Base-by-base conservation (phyloP, 2,113 vertebrate species). In the Alaudala cheleensis region DNA sequence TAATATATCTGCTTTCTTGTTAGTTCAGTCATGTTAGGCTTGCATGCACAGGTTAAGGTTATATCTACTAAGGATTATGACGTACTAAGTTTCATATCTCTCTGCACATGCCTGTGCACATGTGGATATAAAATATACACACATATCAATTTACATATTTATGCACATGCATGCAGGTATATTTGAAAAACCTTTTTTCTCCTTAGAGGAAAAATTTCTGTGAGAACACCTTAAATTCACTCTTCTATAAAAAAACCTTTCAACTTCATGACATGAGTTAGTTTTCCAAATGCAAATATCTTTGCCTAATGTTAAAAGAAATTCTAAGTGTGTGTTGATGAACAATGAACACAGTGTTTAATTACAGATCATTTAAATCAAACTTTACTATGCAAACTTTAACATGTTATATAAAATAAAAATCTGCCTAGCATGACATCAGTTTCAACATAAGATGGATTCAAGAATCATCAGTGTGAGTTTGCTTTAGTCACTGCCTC, bases 1-100 rank as follows among this genome's bases (percentile, higher is more conserved):
- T 97, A 97, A 97, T 70, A 84, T 45, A 96, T 88, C 80, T 91
- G 82, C 80, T 96, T 97, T 96, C 82, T 76, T 92, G 91, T 95
- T 88, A 96, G 93, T 97, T 96, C 85, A 57, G 88, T 92, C 65
- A 45, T 47, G 84, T 96, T 97, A 95, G 94, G 78, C 28, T 96
- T 96, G 94, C 97, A 96, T 89, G 93, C 92, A 90, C 24, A 81
- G 91, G 29, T 89, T 94, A 96, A 86, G 88, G 91, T 94, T 87
- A 89, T 14, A 83, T 74, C 44, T 92, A 76, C 90, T 73, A 33
- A 26, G 57, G 78, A 78, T 93, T 94, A 92, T 2, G 50, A 93
- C 69, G 91, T 29, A 62, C 6, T 61, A 90, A 70, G 45, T 88
- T 87, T 29, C n/a, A 69, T 11, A 42, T 79, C 44, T 90, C 33